A percentile compares a stretch with the other conserved stretches of the same genome.
Evolutionary conservation across 1,140 invertebrate species (phyloP).

Genomic region (Dendroctonus ponderosae): DNA sequence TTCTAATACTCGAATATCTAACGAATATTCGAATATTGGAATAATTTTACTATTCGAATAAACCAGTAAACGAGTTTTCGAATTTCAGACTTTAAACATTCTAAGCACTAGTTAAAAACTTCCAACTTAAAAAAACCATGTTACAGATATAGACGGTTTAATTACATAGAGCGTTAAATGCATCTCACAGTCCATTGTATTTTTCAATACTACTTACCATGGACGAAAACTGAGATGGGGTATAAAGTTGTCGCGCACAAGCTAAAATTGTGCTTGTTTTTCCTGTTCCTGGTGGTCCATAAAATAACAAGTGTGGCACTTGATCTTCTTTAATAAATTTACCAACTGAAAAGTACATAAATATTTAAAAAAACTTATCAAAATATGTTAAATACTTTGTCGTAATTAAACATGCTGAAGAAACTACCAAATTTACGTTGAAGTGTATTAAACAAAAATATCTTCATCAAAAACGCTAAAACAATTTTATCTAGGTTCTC

Average conservation of each 20-base stretch:
- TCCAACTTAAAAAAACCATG: too few relatives aligned
- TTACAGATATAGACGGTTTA: too few relatives aligned
- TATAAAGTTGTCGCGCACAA: constrained; percentile 91
- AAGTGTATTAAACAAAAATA: neutral
- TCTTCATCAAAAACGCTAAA: constrained; percentile 63
- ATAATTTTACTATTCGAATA: too few relatives aligned
- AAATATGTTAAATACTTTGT: neutral
- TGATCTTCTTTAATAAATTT: constrained; percentile 91
- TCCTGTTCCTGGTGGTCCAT: constrained; percentile 98
- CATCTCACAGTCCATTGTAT: too few relatives aligned
- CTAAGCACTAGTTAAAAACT: too few relatives aligned
- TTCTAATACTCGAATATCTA: too few relatives aligned
- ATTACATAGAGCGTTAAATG: too few relatives aligned
- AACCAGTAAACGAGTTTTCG: too few relatives aligned
- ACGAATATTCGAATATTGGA: too few relatives aligned
- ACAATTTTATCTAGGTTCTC: neutral
- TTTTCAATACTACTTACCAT: constrained; percentile 36
- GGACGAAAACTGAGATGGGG: constrained; percentile 55
- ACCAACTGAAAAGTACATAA: constrained; percentile 66
- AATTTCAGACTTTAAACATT: too few relatives aligned
- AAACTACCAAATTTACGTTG: too few relatives aligned
- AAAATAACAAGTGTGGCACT: constrained; percentile 94
- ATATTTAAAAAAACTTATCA: neutral
- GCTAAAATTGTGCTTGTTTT: constrained; percentile 98
- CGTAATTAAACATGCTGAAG: neutral